Evolutionary conservation across 1,140 invertebrate genomes (phyloP).

Genomic region (Aethina tumida): DNA sequence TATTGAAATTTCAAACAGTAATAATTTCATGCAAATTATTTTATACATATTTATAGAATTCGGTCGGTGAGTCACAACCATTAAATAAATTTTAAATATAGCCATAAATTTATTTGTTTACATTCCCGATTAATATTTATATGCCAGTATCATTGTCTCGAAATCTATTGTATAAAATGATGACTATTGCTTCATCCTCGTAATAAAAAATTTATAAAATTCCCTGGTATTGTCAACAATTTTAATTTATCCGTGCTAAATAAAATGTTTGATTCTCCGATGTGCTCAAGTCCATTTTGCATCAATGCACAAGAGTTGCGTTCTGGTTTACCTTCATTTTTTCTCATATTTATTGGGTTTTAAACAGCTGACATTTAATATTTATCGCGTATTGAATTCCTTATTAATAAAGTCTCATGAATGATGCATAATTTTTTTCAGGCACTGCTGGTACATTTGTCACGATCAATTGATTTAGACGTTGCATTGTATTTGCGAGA

Average conservation of each 20-base stretch:
- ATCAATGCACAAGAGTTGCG: background rate
- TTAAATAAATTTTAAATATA: too few species aligned
- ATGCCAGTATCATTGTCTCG: too few species aligned
- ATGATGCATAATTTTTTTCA: constrained; percentile 10
- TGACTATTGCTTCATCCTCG: background rate
- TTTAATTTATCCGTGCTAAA: background rate
- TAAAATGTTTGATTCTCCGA: background rate
- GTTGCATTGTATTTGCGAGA: too few species aligned
- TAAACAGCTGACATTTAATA: constrained; percentile 5
- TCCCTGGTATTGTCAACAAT: background rate
- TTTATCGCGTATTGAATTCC: constrained; percentile 3
- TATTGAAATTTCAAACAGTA: too few species aligned
- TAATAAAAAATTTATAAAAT: background rate
- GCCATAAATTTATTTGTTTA: too few species aligned
- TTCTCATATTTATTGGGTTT: constrained; percentile 5
- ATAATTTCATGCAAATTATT: too few species aligned
- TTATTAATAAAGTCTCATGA: constrained; percentile 5
- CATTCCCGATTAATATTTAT: too few species aligned
- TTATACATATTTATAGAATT: too few species aligned
- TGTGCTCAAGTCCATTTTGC: background rate
- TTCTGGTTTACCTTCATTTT: constrained; percentile 11
- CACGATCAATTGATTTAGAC: too few species aligned
- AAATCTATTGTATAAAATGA: background rate
- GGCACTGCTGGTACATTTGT: too few species aligned
- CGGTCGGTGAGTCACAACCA: too few species aligned